Evolutionary conservation across 2,113 vertebrate species (phyloP).

Genomic region (Oncorhynchus gorbuscha): DNA sequence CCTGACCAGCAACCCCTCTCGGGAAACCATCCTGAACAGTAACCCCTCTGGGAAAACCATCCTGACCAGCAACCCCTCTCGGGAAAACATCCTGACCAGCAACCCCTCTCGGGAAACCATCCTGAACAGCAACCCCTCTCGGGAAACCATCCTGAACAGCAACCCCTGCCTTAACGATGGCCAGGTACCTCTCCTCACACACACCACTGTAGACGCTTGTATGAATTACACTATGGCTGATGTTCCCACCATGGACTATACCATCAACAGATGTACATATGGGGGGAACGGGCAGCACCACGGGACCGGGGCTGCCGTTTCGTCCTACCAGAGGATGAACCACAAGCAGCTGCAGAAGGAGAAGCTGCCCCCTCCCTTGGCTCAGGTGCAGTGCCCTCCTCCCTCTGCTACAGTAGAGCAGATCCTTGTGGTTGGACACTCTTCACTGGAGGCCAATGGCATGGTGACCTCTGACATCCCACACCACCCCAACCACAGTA

Average conservation of each 20-base stretch:
- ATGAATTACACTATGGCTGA: slow-evolving; percentile 46
- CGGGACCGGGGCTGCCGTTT: slow-evolving; percentile 10
- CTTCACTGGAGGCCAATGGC: slow-evolving; percentile 40
- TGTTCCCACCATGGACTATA: slow-evolving; percentile 35
- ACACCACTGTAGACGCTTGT: slow-evolving; percentile 41
- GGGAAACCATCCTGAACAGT: too few relatives aligned
- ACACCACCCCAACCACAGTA: slow-evolving; percentile 46
- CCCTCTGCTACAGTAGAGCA: slow-evolving; percentile 60
- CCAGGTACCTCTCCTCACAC: slow-evolving; percentile 40
- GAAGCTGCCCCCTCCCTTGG: slow-evolving; percentile 46
- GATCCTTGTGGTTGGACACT: slow-evolving; percentile 57
- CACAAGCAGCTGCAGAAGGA: neutral
- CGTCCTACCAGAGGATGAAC: slow-evolving; percentile 46
- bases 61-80: too few relatives aligned
- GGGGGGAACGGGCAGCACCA: slow-evolving; percentile 25
- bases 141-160: too few relatives aligned
- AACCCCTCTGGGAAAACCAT: too few relatives aligned
- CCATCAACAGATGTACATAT: slow-evolving; percentile 33
- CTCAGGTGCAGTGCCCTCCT: slow-evolving; percentile 61
- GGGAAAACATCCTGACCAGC: too few relatives aligned
- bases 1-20: slow-evolving; percentile 2
- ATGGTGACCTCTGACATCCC: slow-evolving; percentile 49
- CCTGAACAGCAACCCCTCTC: too few relatives aligned
- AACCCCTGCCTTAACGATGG: slow-evolving; percentile 40
- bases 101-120: too few relatives aligned